Evolutionary conservation across 2,888 invertebrate species (phyloP), one percentile per base, ranked within the genome.

Genomic region (Pristionchus entomophagus): DNA sequence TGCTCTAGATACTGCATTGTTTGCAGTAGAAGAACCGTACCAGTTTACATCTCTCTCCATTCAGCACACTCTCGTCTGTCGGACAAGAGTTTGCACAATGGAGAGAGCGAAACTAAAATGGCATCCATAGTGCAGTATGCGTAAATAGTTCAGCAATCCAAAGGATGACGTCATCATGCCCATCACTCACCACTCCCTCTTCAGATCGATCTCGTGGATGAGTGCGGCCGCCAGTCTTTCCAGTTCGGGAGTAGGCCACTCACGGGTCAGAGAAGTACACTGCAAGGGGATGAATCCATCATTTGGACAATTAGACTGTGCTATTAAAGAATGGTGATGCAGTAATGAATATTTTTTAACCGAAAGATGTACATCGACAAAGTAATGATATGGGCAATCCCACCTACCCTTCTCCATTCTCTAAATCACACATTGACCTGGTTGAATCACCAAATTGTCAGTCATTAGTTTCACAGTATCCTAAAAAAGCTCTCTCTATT

Each of bases 211-310:
- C n/a, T 86, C 59, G 51, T 91, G 90, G 19, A 88, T 84, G 26
- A 92, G 81, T 29, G 88, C 88, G 2, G 91, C 91, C 12, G 92
- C 90, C 26, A 92, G 87, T 49, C 88, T 84, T 86, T 92, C 92
- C 62, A 92, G 62, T 35, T 91, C 90, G 41, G 89, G 90, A 19
- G 91, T 88, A 12, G 89, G 87, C 92, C 92, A 92, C 53, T 87
- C 88, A 56, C 38, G 49, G 19, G 83, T 80, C 4, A 49, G 51
- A 29, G 32, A 38, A 2, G 51, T 51, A 35, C 78, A 80, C 78
- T 80, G 35, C 6, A 80, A 51, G n/a, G 5, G 32, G 32, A 6
- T 2, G 56, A 22, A 3, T 56, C n/a, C 2, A 5, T 56, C n/a
- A 26, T 56, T 6, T 4, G 56, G 10, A 26, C 6, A 3, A 26